A percentile compares a stretch with the other conserved stretches of the same genome.
These are phyloP conservation scores for Rhabdornis inornatus DNA, from an alignment of 2,113 vertebrate species.

Conservation along the genomic window DNA sequence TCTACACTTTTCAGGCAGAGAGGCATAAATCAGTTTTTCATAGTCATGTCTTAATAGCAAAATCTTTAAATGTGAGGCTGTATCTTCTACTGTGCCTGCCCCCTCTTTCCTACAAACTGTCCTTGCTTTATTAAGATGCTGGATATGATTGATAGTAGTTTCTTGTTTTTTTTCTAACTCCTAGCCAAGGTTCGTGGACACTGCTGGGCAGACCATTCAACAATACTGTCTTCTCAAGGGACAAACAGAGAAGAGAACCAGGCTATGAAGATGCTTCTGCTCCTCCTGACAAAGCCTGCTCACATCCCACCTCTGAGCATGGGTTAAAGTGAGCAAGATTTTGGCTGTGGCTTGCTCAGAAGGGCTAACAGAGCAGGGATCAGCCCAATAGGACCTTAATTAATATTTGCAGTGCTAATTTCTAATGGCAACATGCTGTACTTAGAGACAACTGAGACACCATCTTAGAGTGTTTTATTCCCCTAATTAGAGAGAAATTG, in stretches of 20 bases:
- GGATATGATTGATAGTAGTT: neutral
- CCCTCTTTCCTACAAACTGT: neutral
- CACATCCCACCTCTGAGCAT: neutral
- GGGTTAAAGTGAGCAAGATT: neutral
- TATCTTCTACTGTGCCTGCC: rapidly evolving
- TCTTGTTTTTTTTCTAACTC: neutral
- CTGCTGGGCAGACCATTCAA: neutral
- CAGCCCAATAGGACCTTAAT: neutral
- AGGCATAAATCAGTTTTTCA: neutral
- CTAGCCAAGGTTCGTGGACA: neutral
- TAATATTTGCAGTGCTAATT: neutral
- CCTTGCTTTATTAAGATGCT: neutral
- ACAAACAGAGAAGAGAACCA: neutral
- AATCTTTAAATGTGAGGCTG: neutral
- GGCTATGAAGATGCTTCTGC: neutral
- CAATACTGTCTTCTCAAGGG: neutral
- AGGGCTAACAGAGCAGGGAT: neutral
- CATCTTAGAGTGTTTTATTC: neutral
- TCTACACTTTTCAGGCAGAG: neutral
- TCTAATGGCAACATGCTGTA: neutral
- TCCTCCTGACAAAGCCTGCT: neutral
- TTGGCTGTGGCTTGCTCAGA: neutral
- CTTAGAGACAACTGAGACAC: neutral
- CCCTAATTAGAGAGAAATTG: neutral
- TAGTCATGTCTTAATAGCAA: neutral